Percentiles rank a stretch among this genome's conserved stretches.
Evolutionary conservation across 1,140 invertebrate species (phyloP).

Genomic region (Drusus annulatus): DNA sequence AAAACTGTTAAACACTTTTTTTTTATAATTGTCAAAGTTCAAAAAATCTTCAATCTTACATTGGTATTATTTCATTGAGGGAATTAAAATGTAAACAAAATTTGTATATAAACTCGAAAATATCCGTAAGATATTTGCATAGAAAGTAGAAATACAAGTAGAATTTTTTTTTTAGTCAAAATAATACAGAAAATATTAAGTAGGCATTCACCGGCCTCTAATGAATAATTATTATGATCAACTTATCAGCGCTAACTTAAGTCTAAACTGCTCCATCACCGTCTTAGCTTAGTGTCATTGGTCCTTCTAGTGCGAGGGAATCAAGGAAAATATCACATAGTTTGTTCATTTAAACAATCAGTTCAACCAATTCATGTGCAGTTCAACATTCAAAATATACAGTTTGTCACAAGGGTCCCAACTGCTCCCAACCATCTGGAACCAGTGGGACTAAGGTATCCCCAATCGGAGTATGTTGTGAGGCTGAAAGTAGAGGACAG

Average conservation of each 20-base stretch:
- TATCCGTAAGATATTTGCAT: background rate
- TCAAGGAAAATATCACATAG: constrained; percentile 55
- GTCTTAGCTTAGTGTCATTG: constrained; percentile 56
- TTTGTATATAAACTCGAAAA: background rate
- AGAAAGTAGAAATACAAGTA: background rate
- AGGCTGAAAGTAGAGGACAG: too few species aligned
- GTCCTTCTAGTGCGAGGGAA: constrained; percentile 55
- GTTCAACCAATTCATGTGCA: too few species aligned
- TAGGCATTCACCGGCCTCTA: background rate
- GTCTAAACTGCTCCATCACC: constrained; percentile 40
- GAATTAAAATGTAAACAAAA: background rate
- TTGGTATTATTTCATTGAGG: background rate
- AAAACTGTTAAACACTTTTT: too few species aligned
- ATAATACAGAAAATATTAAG: constrained; percentile 2
- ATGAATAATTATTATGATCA: background rate
- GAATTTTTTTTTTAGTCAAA: background rate
- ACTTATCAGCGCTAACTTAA: background rate
- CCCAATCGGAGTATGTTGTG: too few species aligned
- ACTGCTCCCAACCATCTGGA: too few species aligned
- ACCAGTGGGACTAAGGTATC: too few species aligned
- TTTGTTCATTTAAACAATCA: background rate
- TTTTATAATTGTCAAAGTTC: too few species aligned
- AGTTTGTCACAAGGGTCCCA: too few species aligned
- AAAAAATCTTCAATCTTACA: too few species aligned
- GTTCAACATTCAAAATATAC: too few species aligned